Percentiles rank a stretch among this genome's conserved stretches.
Conservation (phyloP, 2,113 vertebrate species). For the Motacilla alba region DNA sequence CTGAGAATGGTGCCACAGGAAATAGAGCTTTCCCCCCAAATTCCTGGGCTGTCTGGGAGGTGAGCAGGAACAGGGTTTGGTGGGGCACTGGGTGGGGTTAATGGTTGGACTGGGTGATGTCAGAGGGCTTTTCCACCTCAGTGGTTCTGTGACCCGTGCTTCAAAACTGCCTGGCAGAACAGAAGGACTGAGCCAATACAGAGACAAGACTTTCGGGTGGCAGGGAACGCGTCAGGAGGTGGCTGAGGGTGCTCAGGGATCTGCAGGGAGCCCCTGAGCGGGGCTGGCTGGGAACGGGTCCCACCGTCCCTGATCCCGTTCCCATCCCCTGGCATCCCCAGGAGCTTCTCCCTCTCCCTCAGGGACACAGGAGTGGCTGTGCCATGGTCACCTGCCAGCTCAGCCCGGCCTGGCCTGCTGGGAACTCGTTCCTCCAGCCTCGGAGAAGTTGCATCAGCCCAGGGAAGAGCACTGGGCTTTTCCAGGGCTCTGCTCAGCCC, state of each 20-base stretch:
- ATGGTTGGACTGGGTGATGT: neutral
- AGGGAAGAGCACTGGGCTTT: neutral
- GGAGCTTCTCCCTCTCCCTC: neutral
- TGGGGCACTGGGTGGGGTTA: neutral
- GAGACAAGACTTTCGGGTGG: rapidly evolving
- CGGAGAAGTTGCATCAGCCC: neutral
- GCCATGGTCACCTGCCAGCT: neutral
- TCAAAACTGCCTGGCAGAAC: neutral
- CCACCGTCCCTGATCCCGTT: rapidly evolving
- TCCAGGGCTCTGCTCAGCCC: neutral
- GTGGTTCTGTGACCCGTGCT: rapidly evolving
- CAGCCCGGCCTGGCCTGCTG: neutral
- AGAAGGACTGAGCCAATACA: rapidly evolving
- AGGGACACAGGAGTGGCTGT: neutral
- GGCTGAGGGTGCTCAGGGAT: neutral
- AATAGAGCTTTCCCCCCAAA: neutral
- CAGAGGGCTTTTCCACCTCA: neutral
- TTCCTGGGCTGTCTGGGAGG: neutral
- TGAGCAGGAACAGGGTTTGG: neutral
- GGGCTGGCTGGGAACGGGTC: neutral
- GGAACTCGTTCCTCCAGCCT: neutral
- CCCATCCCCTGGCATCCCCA: rapidly evolving
- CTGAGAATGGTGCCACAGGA: neutral
- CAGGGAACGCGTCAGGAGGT: rapidly evolving
- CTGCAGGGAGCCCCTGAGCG: neutral